Conservation (phyloP, 2,888 invertebrate species). For the Microchrysa polita region DNA sequence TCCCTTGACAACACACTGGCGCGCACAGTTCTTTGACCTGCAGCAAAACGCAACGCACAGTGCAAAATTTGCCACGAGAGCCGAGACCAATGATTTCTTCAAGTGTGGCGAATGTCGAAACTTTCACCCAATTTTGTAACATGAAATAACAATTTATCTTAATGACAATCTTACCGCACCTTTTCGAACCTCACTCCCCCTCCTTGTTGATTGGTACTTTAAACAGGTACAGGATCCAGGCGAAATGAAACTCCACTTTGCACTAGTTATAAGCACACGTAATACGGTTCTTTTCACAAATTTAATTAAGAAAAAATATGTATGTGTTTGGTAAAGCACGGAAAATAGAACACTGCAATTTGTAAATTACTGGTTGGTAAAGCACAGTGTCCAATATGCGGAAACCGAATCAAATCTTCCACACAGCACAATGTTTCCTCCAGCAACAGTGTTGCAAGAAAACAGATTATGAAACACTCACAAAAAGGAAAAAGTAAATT, state of each 20-base stretch:
- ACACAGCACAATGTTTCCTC: too few species aligned
- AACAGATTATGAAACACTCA: too few species aligned
- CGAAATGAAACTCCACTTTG: not conserved
- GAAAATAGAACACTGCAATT: not conserved
- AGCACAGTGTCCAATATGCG: not conserved
- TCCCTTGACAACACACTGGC: not conserved
- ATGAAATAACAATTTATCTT: too few species aligned
- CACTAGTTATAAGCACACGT: not conserved
- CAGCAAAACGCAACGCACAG: not conserved
- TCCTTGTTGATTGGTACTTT: not conserved
- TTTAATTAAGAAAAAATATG: conserved; percentile 6
- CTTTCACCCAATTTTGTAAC: not conserved
- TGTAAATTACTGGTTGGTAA: too few species aligned
- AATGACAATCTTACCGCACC: not conserved
- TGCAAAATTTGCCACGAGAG: not conserved
- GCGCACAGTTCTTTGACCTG: not conserved
- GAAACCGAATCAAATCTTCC: not conserved
- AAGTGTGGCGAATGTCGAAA: not conserved
- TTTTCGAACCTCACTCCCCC: not conserved
- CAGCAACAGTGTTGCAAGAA: too few species aligned
- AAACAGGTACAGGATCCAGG: too few species aligned
- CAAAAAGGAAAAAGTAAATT: too few species aligned
- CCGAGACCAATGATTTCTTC: not conserved
- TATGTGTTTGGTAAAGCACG: not conserved
- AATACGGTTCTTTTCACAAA: conserved; percentile 6